Conservation (phyloP, 2,888 invertebrate species). For the Pyrgus malvae region DNA sequence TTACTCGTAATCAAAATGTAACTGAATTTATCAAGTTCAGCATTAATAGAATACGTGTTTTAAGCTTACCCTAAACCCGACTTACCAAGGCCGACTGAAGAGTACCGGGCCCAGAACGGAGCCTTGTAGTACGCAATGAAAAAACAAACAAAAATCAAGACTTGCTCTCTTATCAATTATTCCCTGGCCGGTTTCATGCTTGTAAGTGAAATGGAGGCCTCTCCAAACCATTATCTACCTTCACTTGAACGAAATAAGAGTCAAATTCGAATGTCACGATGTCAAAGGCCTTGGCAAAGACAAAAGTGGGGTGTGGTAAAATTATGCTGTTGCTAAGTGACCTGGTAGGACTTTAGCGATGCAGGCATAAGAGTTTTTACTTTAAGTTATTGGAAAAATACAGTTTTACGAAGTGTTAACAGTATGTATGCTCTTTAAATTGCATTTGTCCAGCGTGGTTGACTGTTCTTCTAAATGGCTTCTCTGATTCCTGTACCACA, state of each 20-base stretch:
- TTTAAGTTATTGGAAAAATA: not conserved
- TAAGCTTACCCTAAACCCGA: slow-evolving; percentile 21
- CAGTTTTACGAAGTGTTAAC: not conserved
- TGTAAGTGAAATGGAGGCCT: slow-evolving; percentile 38
- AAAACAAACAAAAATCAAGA: slow-evolving; percentile 42
- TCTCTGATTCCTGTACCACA: too few species aligned
- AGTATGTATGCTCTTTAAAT: too few species aligned
- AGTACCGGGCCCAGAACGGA: slow-evolving; percentile 34
- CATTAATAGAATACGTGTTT: slow-evolving; percentile 9
- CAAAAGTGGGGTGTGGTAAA: slow-evolving; percentile 53
- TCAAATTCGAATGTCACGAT: slow-evolving; percentile 27
- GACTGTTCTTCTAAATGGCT: too few species aligned
- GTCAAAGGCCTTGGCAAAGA: slow-evolving; percentile 52
- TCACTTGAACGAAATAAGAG: slow-evolving; percentile 30
- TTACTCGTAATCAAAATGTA: slow-evolving; percentile 7
- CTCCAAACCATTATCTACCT: slow-evolving; percentile 11
- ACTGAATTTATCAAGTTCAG: slow-evolving; percentile 1
- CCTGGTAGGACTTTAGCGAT: slow-evolving; percentile 19
- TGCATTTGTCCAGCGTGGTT: too few species aligned
- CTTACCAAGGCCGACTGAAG: slow-evolving; percentile 35
- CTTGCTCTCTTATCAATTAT: slow-evolving; percentile 49
- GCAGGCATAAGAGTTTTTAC: slow-evolving; percentile 14
- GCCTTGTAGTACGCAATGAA: slow-evolving; percentile 40
- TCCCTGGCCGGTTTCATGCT: slow-evolving; percentile 44
- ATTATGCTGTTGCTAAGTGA: slow-evolving; percentile 57